Conservation (phyloP, 2,797 vertebrate genomes). For the Lepilemur ruficaudatus region DNA sequence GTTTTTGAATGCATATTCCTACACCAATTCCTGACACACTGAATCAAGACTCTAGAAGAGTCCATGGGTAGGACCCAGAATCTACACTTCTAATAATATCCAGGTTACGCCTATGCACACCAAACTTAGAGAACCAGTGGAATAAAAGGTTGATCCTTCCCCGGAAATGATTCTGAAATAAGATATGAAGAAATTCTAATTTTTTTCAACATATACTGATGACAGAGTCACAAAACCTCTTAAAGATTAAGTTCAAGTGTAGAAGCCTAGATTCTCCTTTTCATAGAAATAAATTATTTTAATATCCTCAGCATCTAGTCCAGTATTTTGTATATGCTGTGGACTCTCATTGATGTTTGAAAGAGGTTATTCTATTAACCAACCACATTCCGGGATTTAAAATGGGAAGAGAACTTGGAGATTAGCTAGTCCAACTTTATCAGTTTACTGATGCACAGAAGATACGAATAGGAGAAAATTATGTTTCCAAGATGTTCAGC, state of each 20-base stretch:
- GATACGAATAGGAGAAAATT: not conserved
- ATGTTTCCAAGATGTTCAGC: not conserved
- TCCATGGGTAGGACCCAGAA: not conserved
- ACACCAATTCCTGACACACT: not conserved
- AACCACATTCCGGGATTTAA: not conserved
- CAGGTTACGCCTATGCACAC: not conserved
- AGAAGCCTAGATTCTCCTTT: not conserved
- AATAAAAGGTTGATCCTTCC: not conserved
- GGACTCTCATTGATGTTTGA: not conserved
- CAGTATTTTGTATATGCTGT: not conserved
- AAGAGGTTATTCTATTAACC: not conserved
- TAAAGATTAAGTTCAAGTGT: not conserved
- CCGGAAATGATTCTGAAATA: not conserved
- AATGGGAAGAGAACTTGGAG: not conserved
- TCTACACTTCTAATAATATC: not conserved
- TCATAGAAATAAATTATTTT: not conserved
- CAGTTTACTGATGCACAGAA: not conserved
- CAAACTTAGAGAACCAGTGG: not conserved
- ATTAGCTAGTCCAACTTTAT: not conserved
- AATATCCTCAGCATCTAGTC: not conserved
- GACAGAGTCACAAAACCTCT: not conserved
- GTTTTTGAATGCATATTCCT: not conserved
- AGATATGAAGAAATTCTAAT: not conserved
- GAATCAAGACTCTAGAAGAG: not conserved
- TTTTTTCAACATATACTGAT: not conserved